These are phyloP conservation scores for Osmerus mordax DNA, from an alignment of 2,113 vertebrate genomes.

Conservation along the genomic window DNA sequence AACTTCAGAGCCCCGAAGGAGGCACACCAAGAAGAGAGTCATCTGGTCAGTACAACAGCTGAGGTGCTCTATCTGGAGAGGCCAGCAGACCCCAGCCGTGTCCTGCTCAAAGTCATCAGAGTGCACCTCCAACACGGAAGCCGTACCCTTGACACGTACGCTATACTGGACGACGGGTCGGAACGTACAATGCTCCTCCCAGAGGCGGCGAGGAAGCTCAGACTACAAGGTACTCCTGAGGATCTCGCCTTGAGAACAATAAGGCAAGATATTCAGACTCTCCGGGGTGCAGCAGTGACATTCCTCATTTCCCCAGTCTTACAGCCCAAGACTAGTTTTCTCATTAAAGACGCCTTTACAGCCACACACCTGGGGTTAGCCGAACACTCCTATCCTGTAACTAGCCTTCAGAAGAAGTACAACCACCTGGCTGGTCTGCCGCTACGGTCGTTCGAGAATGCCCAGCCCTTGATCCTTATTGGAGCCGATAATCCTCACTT, in stretches of 20 bases:
- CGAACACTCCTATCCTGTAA: constrained; percentile 6
- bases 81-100: background rate
- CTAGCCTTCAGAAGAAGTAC: background rate
- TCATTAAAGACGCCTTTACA: constrained; percentile 15
- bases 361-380: background rate
- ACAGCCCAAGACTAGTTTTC: background rate
- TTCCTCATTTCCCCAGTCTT: background rate
- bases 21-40: background rate
- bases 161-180: background rate
- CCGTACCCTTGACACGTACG: background rate
- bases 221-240: background rate
- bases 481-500: constrained; percentile 14
- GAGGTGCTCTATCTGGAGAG: background rate
- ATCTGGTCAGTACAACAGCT: background rate
- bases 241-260: background rate
- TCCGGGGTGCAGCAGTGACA: background rate
- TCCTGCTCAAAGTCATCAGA: constrained; percentile 12
- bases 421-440: background rate
- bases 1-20: background rate
- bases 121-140: background rate
- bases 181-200: constrained; percentile 13
- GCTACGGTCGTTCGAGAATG: background rate
- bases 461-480: constrained; percentile 2
- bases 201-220: background rate
- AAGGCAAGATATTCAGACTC: background rate